Conservation (phyloP, 2,888 invertebrate species). For the Acrobasis repandana region DNA sequence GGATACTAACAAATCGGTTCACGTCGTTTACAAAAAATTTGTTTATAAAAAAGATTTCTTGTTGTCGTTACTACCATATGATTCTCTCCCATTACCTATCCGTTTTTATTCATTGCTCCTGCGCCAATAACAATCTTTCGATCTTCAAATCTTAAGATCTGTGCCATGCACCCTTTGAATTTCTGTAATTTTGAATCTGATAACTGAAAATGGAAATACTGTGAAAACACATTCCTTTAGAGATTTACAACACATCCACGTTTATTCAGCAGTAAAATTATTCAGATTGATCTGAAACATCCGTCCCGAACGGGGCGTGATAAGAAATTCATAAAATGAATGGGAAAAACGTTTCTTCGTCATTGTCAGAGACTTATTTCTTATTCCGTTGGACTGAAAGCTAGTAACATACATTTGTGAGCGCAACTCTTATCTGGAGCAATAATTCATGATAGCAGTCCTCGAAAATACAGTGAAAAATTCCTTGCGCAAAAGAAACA, state of each 20-base stretch:
- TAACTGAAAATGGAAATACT: not conserved
- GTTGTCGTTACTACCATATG: no score
- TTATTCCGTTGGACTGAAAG: slow-evolving; percentile 27
- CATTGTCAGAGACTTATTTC: slow-evolving; percentile 11
- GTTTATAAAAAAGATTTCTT: no score
- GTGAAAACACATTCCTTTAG: not conserved
- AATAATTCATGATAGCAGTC: slow-evolving; percentile 38
- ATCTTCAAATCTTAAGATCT: no score
- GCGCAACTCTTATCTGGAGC: slow-evolving; percentile 40
- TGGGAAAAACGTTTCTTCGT: not conserved
- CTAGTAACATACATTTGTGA: slow-evolving; percentile 27
- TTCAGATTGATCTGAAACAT: slow-evolving; percentile 7
- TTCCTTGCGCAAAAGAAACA: slow-evolving; percentile 41
- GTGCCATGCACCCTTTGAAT: no score
- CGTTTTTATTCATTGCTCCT: no score
- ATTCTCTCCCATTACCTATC: no score
- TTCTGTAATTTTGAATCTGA: not conserved
- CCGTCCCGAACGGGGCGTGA: not conserved
- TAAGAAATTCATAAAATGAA: slow-evolving; percentile 15
- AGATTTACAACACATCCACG: slow-evolving; percentile 3
- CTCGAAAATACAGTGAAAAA: slow-evolving; percentile 38
- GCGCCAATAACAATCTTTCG: no score
- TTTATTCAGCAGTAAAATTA: slow-evolving; percentile 7
- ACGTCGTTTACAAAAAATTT: no score
- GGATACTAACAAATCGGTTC: no score